Evolutionary conservation across 1,140 invertebrate species (phyloP), one percentile per base, ranked within the genome.

Genomic region (Cotesia vestalis): DNA sequence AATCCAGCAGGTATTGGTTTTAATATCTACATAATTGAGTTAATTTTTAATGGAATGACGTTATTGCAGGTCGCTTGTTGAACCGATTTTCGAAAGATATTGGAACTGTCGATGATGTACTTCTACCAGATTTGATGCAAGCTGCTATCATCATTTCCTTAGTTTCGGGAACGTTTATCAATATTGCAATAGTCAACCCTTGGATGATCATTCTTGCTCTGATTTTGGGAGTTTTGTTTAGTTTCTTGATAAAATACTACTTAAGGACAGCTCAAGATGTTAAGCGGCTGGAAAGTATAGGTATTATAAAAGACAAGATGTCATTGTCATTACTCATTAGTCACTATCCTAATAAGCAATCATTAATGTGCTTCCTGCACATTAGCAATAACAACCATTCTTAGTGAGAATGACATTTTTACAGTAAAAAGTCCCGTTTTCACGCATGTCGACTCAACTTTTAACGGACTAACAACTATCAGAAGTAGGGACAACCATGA

Each of bases 391-490:
- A 17, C 17, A 17, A 17, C 17, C 17, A 17, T 17, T 17, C 17
- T 17, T 17, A 17, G 17, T 17, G 17, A 17, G 0, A 17, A 17
- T 17, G 55, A 53, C 55, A 34, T 4, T 46, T 27, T 84, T 87
- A 51, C 75, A 92, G 91, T 89, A 12, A 90, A 91, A 66, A 93
- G 91, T 84, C 95, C 95, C 0, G 89, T 97, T 0, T 95, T 95
- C 78, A 93, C 94, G 0, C 94, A 96, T 74, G 88, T 96, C 36
- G 93, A 91, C 34, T 89, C 94, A 0, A 92, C 93, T 0, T 78
- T 96, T 1, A 90, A 92, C 75, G 95, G 95, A 2, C 85, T 96
- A 4, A 89, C 91, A 63, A 96, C 94, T 0, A 95, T 97, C 46
- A 87, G 95, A 68, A 93, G 94, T 4, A 90, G 91, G 34, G 88